Evolutionary conservation across 1,140 invertebrate genomes (phyloP), one percentile per base, ranked within the genome.

Genomic region (Rhyacophila brunnea): DNA sequence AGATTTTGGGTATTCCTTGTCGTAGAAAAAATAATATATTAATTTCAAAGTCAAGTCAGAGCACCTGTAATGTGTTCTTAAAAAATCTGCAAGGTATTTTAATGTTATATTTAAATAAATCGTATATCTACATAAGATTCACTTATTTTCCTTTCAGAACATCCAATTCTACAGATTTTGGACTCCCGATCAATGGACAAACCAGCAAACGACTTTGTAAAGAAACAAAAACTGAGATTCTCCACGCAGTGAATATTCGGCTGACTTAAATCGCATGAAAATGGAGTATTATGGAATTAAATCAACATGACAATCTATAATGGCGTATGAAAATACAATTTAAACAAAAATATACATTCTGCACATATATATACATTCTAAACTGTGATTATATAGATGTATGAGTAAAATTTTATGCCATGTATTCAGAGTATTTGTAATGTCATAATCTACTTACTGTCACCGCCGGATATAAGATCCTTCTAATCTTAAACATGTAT

Each of bases 201-300:
- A 71, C 75, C 86, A 65, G 93, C 94, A 15, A 81, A 87, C 66
- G 93, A 96, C 61, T 96, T 96, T 80, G 88, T 94, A 11, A 90
- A 90, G 70, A 91, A 92, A 71, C 89, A 92, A 74, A 90, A 86
- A 71, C 71, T 83, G 65, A 77, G 87, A 69, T 83, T 88, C 56
- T 82, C 84, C 38, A 68, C 64, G 9, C 40, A 59, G 20, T 59
- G 51, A 50, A 52, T 5, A 40, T 40, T 40, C 15, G n/a, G n/a
- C n/a, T n/a, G n/a, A n/a, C n/a, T n/a, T n/a, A n/a, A n/a, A n/a
- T n/a, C n/a, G n/a, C n/a, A n/a, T n/a, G n/a, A n/a, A 40, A 40
- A 6, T 40, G 3, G 3, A 40, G 11, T 5, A 40, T 5, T 40
- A 40, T 5, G 3, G n/a, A 6, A 13, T 15, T 40, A 3, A 40